A percentile compares a stretch with the other conserved stretches of the same genome.
phyloP scores from a whole-genome alignment of 1,140 invertebrate species.

The Dreissena rostriformis region DNA sequence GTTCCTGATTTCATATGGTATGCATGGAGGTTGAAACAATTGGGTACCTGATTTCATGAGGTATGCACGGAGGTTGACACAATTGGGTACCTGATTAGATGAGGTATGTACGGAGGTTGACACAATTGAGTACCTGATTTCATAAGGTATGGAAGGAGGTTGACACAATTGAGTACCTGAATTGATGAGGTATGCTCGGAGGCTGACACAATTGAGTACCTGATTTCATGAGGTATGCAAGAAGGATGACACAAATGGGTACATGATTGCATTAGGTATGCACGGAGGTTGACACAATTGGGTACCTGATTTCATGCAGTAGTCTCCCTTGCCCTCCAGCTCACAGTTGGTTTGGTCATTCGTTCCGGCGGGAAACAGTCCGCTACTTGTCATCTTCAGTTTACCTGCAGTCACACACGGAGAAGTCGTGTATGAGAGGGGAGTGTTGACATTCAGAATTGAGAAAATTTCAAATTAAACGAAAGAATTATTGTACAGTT shows the following conservation, averaged over 20 bases:
- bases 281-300: not conserved
- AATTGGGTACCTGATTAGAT: too few species aligned
- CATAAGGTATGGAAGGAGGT: constrained; percentile 28
- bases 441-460: too few species aligned
- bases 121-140: constrained; percentile 31
- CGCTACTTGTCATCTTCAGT: constrained; percentile 30
- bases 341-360: constrained; percentile 45
- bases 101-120: too few species aligned
- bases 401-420: constrained; percentile 7
- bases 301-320: constrained; percentile 52
- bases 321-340: constrained; percentile 31
- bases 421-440: too few species aligned
- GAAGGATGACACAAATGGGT: not conserved
- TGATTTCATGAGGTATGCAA: constrained; percentile 47
- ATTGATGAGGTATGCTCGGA: too few species aligned
- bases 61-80: constrained; percentile 21
- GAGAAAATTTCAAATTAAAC: too few species aligned
- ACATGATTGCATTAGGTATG: too few species aligned
- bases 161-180: too few species aligned
- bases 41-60: constrained; percentile 44
- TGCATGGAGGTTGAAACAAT: too few species aligned
- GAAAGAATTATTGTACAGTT: too few species aligned
- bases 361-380: constrained; percentile 33
- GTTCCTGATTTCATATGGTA: too few species aligned
- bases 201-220: not conserved